Evolutionary conservation across 2,797 vertebrate genomes (phyloP).

Genomic region (Scleropages formosus): DNA sequence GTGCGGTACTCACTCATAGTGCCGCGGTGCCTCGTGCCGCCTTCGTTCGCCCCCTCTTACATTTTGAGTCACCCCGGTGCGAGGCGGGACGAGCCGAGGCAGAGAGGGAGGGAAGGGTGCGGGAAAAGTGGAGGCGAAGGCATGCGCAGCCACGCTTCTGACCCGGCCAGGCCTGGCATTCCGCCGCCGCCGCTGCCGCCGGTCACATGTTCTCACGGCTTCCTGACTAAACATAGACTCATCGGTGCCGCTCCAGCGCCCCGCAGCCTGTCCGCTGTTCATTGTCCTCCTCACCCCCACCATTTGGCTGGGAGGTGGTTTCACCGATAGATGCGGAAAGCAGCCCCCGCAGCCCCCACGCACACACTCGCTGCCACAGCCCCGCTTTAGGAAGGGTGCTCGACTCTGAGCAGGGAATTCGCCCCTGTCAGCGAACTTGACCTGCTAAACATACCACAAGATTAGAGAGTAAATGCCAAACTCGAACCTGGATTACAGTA

Average conservation of each 20-base stretch:
- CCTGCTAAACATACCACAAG: conserved; percentile 1
- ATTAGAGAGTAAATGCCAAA: background rate
- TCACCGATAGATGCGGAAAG: background rate
- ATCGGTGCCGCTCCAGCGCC: conserved; percentile 39
- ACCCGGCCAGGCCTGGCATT: conserved; percentile 58
- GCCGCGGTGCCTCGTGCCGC: conserved; percentile 53
- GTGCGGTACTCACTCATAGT: conserved; percentile 71
- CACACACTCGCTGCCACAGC: conserved; percentile 1
- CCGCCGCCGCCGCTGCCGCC: conserved; percentile 59
- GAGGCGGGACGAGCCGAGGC: conserved; percentile 29
- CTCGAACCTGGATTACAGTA: background rate
- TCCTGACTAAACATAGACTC: conserved; percentile 51
- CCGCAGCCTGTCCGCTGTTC: conserved; percentile 35
- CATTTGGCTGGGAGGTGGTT: background rate
- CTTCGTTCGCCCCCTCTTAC: conserved; percentile 56
- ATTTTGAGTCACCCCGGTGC: conserved; percentile 58
- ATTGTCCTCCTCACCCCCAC: conserved; percentile 38
- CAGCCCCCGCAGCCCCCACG: background rate
- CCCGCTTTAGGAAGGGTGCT: background rate
- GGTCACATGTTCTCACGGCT: conserved; percentile 48
- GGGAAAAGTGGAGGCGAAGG: background rate
- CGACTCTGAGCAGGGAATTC: background rate
- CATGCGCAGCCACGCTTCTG: conserved; percentile 51
- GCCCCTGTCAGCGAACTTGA: background rate
- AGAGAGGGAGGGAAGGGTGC: conserved; percentile 37